Evolutionary conservation across 2,797 vertebrate genomes (phyloP), one percentile per base, ranked within the genome.

Genomic region (Notolepis coatsorum): DNA sequence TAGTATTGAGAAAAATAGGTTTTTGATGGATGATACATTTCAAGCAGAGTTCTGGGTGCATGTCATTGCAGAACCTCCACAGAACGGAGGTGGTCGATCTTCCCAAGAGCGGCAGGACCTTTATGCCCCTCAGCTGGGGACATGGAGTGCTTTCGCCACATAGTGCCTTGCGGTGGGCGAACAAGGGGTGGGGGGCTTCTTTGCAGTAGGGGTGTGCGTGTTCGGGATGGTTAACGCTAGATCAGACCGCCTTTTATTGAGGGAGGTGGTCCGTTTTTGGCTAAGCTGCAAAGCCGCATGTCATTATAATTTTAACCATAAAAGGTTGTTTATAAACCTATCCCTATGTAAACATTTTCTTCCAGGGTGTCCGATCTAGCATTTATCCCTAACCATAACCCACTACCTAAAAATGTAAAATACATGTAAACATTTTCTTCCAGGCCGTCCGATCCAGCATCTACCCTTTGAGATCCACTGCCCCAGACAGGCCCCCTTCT

Each of bases 191-290:
- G 38, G 49, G 21, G 35, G 8, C 48, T 61, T 43, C 39, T 23
- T 52, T 24, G 24, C 43, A 28, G 23, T 23, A 48, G 15, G 28
- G 25, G 18, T 43, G 13, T 57, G 57, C 60, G 68, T 72, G 63
- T 77, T 38, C 56, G 60, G 57, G 69, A 85, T 84, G 75, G 77
- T 85, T n/a, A n/a, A n/a, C n/a, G n/a, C n/a, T n/a, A n/a, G n/a
- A n/a, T n/a, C n/a, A n/a, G n/a, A n/a, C n/a, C n/a, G n/a, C n/a
- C n/a, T n/a, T n/a, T n/a, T n/a, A n/a, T n/a, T n/a, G n/a, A n/a
- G n/a, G n/a, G n/a, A n/a, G n/a, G n/a, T n/a, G n/a, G n/a, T n/a
- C n/a, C n/a, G n/a, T n/a, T n/a, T n/a, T n/a, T n/a, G n/a, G n/a
- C n/a, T n/a, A n/a, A n/a, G n/a, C n/a, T n/a, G n/a, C n/a, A n/a